Conservation (phyloP, 2,797 vertebrate genomes). For the Otolemur crassicaudatus region DNA sequence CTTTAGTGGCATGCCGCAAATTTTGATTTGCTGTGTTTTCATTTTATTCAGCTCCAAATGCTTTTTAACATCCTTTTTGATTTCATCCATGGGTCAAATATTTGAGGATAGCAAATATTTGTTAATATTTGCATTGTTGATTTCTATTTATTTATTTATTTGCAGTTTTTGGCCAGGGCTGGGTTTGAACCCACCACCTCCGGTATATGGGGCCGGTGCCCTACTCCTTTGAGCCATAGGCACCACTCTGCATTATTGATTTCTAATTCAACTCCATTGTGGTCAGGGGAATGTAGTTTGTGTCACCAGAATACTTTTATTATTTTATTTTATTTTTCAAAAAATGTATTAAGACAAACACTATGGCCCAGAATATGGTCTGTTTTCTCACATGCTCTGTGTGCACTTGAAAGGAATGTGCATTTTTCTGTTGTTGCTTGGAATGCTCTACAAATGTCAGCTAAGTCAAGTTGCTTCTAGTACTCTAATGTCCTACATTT, state of each 20-base stretch:
- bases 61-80: neutral
- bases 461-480: neutral
- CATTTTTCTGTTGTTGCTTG: neutral
- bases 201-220: no score
- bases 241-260: neutral
- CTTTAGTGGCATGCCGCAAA: neutral
- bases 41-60: constrained; percentile 40
- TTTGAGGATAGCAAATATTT: neutral
- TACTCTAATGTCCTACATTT: neutral
- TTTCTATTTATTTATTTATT: neutral
- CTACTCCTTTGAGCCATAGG: no score
- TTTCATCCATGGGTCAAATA: constrained; percentile 44
- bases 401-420: neutral
- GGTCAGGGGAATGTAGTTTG: neutral
- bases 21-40: neutral
- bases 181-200: no score
- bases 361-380: neutral
- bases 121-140: neutral
- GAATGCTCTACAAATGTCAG: neutral
- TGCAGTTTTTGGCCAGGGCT: no score
- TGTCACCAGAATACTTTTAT: neutral
- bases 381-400: neutral
- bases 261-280: constrained; percentile 16
- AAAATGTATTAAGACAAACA: neutral
- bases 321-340: no score